Base-by-base conservation (phyloP, 2,888 invertebrate species). In the Cephus spinipes region DNA sequence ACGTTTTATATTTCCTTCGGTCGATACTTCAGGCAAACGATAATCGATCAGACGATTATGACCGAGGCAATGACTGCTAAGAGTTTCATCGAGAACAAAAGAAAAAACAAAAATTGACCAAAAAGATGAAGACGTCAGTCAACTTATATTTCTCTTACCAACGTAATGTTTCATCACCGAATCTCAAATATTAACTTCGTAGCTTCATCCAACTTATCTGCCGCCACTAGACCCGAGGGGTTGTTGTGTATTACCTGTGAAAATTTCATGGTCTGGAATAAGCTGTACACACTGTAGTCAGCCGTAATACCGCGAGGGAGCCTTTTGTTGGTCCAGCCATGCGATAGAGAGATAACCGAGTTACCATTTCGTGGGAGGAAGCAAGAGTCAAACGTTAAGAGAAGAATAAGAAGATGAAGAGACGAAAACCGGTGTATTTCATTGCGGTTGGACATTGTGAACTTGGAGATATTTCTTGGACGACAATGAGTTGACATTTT, bases 331-430 rank as follows among this genome's bases (percentile, higher is more conserved):
- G 71, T 71, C 71, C 71, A 71, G 71, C 71, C 31, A 71, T 23
- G 32, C 31, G 71, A 71, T 71, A 71, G 71, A 32, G 32, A 71
- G 71, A 71, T 71, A 71, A 71, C 71, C 12, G 32, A 71, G 71
- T 33, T 15, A 71, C 71, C 71, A 71, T 33, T 15, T 31, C 33
- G 71, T 33, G 23, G 31, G 71, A 15, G 71, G 15, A 71, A n/a
- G 71, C 71, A 33, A 31, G 71, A 55, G 55, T 55, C 55, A 23
- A 9, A 55, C 71, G 6, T 31, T 31, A 31, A 71, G 71, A 33
- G 71, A 71, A 12, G 71, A 71, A 71, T 71, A 71, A 71, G 71
- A 71, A 71, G 71, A 71, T 9, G 31, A 71, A 71, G 69, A 69
- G 32, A 71, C 31, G 12, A 31, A 31, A 71, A 71, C 71, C 71